Evolutionary conservation across 2,113 vertebrate species (phyloP).

Genomic region (Rutilus rutilus): DNA sequence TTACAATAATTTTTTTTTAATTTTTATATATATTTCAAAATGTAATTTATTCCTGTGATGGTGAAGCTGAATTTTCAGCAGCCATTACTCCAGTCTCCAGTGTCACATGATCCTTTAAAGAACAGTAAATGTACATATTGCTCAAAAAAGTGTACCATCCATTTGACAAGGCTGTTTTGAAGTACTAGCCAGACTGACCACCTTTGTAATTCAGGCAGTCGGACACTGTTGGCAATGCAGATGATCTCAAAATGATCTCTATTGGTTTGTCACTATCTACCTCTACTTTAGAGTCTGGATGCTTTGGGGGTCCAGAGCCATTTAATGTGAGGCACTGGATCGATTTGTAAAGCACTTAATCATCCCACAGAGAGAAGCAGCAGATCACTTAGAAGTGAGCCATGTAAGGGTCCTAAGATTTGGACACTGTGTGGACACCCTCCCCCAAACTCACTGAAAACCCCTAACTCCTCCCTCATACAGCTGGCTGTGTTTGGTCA

Average conservation of each 20-base stretch:
- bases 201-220: neutral
- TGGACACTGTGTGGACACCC: neutral
- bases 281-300: neutral
- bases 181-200: neutral
- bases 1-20: no score
- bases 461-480: slow-evolving; percentile 35
- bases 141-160: neutral
- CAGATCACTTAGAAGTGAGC: neutral
- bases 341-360: neutral
- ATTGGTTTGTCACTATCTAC: neutral
- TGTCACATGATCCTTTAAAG: no score
- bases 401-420: slow-evolving; percentile 15
- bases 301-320: neutral
- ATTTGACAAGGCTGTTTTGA: neutral
- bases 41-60: no score
- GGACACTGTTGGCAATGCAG: neutral
- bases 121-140: no score
- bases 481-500: slow-evolving; percentile 65
- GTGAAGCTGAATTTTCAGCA: no score
- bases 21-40: no score
- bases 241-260: neutral
- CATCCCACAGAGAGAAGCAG: neutral
- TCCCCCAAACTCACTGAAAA: neutral
- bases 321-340: neutral
- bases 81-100: no score